Conservation (phyloP, 2,888 invertebrate genomes). For the Eumerus sabulonum region DNA sequence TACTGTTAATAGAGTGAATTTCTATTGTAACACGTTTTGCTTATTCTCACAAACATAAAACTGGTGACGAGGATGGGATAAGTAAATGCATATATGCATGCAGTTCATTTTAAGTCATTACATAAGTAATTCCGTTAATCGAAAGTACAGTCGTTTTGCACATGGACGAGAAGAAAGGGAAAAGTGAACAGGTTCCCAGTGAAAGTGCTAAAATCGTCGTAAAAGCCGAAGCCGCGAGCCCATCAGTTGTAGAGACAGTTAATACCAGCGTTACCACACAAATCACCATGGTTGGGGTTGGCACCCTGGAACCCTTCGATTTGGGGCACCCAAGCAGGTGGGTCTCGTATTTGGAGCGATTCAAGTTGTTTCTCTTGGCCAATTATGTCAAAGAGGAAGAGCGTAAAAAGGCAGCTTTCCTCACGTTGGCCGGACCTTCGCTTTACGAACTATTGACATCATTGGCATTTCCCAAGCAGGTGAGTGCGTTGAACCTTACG, state of each 20-base stretch:
- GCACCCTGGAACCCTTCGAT: conserved; percentile 42
- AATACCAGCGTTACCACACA: not conserved
- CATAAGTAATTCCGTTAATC: too few relatives aligned
- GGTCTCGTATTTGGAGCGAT: conserved; percentile 40
- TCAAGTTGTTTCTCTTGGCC: conserved; percentile 30
- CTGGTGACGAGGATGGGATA: too few relatives aligned
- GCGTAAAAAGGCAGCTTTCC: conserved; percentile 48
- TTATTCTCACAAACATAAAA: too few relatives aligned
- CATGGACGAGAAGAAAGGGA: not conserved
- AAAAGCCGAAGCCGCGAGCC: conserved; percentile 3
- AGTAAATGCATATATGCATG: too few relatives aligned
- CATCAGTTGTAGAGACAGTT: not conserved
- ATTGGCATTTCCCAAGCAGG: conserved; percentile 59
- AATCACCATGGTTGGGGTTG: conserved; percentile 19
- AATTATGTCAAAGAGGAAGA: conserved; percentile 41
- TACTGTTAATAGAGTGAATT: too few relatives aligned
- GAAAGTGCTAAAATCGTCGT: conserved; percentile 1
- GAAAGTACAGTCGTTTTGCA: too few relatives aligned
- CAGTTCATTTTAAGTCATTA: too few relatives aligned
- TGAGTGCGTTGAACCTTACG: conserved; percentile 41
- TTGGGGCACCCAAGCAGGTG: conserved; percentile 46
- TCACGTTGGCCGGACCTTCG: conserved; percentile 37
- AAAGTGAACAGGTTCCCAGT: not conserved
- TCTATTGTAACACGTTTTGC: too few relatives aligned
- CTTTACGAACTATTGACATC: conserved; percentile 64